A percentile compares a stretch with the other conserved stretches of the same genome.
These are phyloP conservation scores for Hemitrygon akajei DNA, from an alignment of 2,797 vertebrate genomes.

Conservation along the genomic window DNA sequence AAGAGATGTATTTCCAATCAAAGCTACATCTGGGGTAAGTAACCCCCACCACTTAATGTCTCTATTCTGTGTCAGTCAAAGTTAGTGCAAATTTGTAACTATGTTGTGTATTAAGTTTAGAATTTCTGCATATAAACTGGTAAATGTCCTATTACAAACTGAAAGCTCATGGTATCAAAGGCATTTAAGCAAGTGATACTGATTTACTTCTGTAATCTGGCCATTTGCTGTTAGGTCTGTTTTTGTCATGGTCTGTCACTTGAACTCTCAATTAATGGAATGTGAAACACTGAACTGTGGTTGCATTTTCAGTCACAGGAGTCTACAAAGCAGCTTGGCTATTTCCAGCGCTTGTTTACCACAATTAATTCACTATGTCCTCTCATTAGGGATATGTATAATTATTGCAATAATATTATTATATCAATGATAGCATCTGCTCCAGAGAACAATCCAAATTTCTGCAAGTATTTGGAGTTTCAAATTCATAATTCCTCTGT, in stretches of 20 bases:
- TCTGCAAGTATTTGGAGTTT: not conserved
- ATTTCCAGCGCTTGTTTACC: not conserved
- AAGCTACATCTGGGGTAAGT: not conserved
- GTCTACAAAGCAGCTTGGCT: not conserved
- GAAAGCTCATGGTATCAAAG: not conserved
- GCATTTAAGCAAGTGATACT: not conserved
- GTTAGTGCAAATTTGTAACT: not conserved
- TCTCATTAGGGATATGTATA: not conserved
- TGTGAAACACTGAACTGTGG: slow-evolving; percentile 8
- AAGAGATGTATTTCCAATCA: not conserved
- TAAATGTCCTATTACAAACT: not conserved
- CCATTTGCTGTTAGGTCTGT: not conserved
- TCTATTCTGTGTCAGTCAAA: not conserved
- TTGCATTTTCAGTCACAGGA: slow-evolving; percentile 7
- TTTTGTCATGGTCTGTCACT: slow-evolving; percentile 1
- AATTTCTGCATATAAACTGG: not conserved
- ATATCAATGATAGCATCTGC: not conserved
- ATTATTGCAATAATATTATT: slow-evolving; percentile 28
- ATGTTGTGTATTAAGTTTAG: not conserved
- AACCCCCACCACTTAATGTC: not conserved
- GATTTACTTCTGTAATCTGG: not conserved
- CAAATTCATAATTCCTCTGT: not conserved
- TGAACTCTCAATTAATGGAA: slow-evolving; percentile 13
- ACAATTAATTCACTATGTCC: slow-evolving; percentile 19
- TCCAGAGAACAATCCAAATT: not conserved